Conservation (phyloP, 2,797 vertebrate genomes). For the Lagothrix lagotricha region DNA sequence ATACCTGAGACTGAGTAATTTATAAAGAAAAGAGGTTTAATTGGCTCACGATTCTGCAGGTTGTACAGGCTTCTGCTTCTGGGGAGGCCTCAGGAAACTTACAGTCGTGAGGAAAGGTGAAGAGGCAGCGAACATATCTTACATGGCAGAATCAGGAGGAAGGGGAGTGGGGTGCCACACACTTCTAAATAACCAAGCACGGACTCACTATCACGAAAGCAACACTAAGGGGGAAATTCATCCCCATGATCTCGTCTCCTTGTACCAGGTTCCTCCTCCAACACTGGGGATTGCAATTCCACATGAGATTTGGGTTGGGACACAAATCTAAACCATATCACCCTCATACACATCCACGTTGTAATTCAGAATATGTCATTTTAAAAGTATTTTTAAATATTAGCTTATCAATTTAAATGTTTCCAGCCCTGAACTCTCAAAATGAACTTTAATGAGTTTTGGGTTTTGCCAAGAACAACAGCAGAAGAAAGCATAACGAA, state of each 20-base stretch:
- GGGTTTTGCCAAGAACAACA: background rate
- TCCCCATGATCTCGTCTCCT: background rate
- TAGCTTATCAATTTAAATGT: background rate
- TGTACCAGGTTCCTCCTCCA: background rate
- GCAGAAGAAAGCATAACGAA: background rate
- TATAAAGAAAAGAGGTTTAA: background rate
- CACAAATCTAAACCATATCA: background rate
- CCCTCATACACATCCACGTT: background rate
- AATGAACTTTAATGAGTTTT: background rate
- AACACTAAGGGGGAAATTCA: background rate
- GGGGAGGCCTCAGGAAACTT: background rate
- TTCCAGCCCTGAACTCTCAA: background rate
- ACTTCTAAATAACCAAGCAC: background rate
- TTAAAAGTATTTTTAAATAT: background rate
- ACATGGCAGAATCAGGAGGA: background rate
- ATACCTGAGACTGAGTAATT: background rate
- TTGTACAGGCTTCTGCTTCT: background rate
- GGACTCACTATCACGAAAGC: background rate
- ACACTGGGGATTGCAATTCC: background rate
- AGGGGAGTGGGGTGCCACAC: background rate
- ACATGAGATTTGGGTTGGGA: background rate
- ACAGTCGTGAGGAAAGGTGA: background rate
- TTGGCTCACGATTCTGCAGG: background rate
- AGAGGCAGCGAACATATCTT: background rate
- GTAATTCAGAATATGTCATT: background rate